Base-by-base conservation (phyloP, 2,888 invertebrate species). In the Gastracanthus pulcherrimus region DNA sequence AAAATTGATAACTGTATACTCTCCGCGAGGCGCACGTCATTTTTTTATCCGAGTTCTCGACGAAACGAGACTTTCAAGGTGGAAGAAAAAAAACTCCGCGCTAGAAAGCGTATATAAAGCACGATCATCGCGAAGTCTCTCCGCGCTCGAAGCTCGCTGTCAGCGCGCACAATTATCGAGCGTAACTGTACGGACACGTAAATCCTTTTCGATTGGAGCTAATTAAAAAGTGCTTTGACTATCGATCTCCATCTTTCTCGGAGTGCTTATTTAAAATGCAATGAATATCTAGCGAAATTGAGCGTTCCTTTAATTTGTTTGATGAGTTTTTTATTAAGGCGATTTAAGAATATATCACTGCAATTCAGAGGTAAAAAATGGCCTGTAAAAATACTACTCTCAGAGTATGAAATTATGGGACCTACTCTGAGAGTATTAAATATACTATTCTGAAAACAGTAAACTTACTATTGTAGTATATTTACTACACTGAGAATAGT, bases 71-170 rank as follows among this genome's bases (percentile, higher is more conserved):
- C 26, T 31, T 23, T 9, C 36, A 64, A 34, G n/a, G 26, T 5
- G 38, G 38, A n/a, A 36, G 38, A 70, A 34, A 55, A 45, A 60
- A 69, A 23, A 26, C 3, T 1, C 34, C 7, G 4, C n/a, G 60
- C 45, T 60, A 64, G 62, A 70, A 67, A 72, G 71, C 71, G 78
- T 64, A 23, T 31, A 64, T 19, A 55, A 78, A 78, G 72, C 45
- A 79, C 62, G 62, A 77, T 77, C 62, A 77, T 66, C 64, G 23
- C n/a, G n/a, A n/a, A n/a, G 36, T n/a, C 23, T 48, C 29, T 60
- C 16, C 19, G 13, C 41, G 66, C 64, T 71, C 19, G 66, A 55
- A 29, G 19, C 23, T 72, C n/a, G 23, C 58, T 34, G 45, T 66
- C 51, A 51, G 19, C 23, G 16, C n/a, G 13, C n/a, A 11, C 51